Evolutionary conservation across 2,113 vertebrate species (phyloP).

Genomic region (Genyomyrus donnyi): DNA sequence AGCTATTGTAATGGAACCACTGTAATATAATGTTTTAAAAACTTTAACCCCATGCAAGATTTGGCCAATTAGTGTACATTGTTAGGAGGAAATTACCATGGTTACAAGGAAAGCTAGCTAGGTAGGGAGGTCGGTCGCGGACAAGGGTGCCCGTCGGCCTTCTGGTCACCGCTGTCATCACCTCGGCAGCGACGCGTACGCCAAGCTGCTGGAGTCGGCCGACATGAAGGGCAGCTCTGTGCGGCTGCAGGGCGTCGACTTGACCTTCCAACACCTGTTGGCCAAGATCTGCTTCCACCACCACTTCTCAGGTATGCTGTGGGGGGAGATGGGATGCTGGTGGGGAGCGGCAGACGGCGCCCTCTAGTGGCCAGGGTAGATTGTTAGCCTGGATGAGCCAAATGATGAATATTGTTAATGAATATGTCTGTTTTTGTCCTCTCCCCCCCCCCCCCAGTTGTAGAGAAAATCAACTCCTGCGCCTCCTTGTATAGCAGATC

Average conservation of each 20-base stretch:
- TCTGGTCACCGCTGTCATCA: neutral
- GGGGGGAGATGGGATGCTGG: neutral
- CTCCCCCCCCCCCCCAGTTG: slow-evolving; percentile 58
- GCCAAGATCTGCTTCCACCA: slow-evolving; percentile 96
- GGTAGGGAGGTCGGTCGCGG: neutral
- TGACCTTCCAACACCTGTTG: slow-evolving; percentile 90
- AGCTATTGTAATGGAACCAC: neutral
- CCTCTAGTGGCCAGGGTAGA: neutral
- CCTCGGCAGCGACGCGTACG: slow-evolving; percentile 75
- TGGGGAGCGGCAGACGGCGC: neutral
- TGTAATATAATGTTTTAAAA: neutral
- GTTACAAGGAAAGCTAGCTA: neutral
- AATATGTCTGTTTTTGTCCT: neutral
- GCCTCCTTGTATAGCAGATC: slow-evolving; percentile 98
- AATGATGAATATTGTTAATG: neutral
- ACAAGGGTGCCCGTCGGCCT: too few relatives aligned
- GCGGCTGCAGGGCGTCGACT: slow-evolving; percentile 75
- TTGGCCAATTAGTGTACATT: neutral
- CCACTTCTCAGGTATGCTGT: slow-evolving; percentile 83
- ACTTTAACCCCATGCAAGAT: neutral
- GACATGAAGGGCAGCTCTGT: slow-evolving; percentile 85
- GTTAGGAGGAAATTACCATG: neutral
- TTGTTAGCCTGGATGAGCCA: neutral
- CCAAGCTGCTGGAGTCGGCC: slow-evolving; percentile 88
- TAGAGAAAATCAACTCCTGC: slow-evolving; percentile 88